A percentile compares a stretch with the other conserved stretches of the same genome.
These are phyloP conservation scores for Drosophila navojoa DNA, from an alignment of 1,140 invertebrate species.

Conservation along the genomic window DNA sequence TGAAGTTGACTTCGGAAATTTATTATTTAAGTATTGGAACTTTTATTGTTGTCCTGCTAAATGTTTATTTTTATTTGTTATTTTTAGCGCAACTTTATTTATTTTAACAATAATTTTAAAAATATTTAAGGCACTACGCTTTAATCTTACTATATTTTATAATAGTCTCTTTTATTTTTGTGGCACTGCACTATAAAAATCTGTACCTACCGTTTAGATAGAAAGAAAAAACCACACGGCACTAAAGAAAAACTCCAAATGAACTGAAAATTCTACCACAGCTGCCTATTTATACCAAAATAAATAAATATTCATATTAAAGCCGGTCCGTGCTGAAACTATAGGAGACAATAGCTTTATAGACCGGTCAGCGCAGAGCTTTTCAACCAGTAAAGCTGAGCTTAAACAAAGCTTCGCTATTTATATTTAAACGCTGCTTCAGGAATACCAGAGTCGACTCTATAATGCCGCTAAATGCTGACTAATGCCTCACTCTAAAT, in stretches of 20 bases:
- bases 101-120: too few species aligned
- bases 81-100: too few species aligned
- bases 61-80: not conserved
- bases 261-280: slow-evolving; percentile 72
- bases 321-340: slow-evolving; percentile 33
- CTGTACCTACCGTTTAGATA: slow-evolving; percentile 48
- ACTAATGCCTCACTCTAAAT: slow-evolving; percentile 49
- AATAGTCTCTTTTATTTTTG: not conserved
- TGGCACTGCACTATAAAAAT: slow-evolving; percentile 22
- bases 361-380: slow-evolving; percentile 48
- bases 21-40: not conserved
- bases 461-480: slow-evolving; percentile 22
- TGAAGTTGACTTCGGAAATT: not conserved
- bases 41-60: not conserved
- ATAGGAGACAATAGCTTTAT: slow-evolving; percentile 26
- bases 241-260: slow-evolving; percentile 71
- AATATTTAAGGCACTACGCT: not conserved
- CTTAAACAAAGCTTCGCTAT: slow-evolving; percentile 32
- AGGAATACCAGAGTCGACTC: not conserved
- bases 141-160: not conserved
- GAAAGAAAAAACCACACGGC: slow-evolving; percentile 39
- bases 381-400: slow-evolving; percentile 42
- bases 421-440: not conserved
- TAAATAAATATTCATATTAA: slow-evolving; percentile 19
- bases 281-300: slow-evolving; percentile 64